Evolutionary conservation across 2,888 invertebrate species (phyloP), one percentile per base, ranked within the genome.

Genomic region (Punctoribates punctum): DNA sequence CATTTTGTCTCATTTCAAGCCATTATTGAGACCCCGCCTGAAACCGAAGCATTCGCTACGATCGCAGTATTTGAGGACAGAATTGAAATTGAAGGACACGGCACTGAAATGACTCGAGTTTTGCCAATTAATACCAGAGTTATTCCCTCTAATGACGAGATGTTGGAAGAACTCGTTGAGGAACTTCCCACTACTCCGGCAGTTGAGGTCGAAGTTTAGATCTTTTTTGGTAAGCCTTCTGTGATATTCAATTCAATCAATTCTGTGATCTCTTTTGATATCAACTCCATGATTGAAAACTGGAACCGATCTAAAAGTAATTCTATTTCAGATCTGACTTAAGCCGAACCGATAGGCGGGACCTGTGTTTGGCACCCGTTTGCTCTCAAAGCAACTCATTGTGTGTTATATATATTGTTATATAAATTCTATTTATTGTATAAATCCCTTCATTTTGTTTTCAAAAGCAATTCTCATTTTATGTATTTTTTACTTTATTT

Each of bases 1-100:
- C 82, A 82, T 73, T 83, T 84, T 74, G 73, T 84, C 29, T 82
- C 83, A 4, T 79, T 84, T 38, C 81, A 82, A 15, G 84, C 82
- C 17, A 81, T 83, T 6, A 80, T 84, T 20, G 84, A 84, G 77
- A 82, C 82, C 6, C 79, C 81, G 9, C 80, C 81, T 1, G 81
- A 80, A 29, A 78, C 78, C 3, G 67, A 80, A 80, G 78, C 81
- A 77, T 83, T 82, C 79, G 83, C 82, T 15, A 83, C 83, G 4
- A 81, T 81, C 23, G 79, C 81, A 70, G 76, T 83, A 29, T 81
- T 80, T 78, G 73, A 80, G n/a, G 79, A 82, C 42, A 74, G 75
- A 38, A 54, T 83, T 27, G 77, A 79, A 13, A 80, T 84, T 20
- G 67, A 79, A 60, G 84, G 83, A 17, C 74, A 77, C 76, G 80